Percentiles rank a stretch among this genome's conserved stretches.
Conservation (phyloP, 1,140 invertebrate species). For the Sarcophaga peregrina region DNA sequence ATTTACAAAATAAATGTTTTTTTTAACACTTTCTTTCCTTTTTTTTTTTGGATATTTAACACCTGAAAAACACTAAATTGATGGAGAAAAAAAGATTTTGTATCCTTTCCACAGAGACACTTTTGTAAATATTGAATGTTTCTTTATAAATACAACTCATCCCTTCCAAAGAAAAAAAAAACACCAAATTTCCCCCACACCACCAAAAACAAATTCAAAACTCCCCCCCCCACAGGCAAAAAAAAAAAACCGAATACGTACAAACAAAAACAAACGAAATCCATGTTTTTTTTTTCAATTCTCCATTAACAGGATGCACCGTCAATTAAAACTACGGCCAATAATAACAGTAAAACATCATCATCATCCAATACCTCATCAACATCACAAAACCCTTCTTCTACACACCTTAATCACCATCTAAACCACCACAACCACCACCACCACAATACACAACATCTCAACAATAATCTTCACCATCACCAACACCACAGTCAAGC, state of each 20-base stretch:
- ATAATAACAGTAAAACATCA: constrained; percentile 60
- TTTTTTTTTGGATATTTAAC: too few relatives aligned
- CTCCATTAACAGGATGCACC: constrained; percentile 57
- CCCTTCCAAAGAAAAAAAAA: too few relatives aligned
- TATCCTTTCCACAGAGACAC: too few relatives aligned
- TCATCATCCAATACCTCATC: constrained; percentile 53
- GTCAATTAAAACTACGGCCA: constrained; percentile 56
- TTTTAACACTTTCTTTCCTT: too few relatives aligned
- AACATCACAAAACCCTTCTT: constrained; percentile 54
- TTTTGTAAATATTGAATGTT: too few relatives aligned
- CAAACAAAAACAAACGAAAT: constrained; percentile 26
- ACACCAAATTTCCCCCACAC: too few relatives aligned
- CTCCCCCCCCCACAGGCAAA: background rate
- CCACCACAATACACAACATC: constrained; percentile 50
- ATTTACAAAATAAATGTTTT: too few relatives aligned
- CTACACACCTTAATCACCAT: constrained; percentile 54
- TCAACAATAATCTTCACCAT: constrained; percentile 52
- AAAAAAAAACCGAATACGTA: background rate
- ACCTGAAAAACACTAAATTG: too few relatives aligned
- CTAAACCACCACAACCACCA: constrained; percentile 52
- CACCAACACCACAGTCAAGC: constrained; percentile 55
- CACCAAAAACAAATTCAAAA: background rate
- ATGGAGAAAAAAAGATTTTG: too few relatives aligned
- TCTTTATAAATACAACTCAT: too few relatives aligned
- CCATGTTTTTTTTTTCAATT: constrained; percentile 4